A percentile compares a stretch with the other conserved stretches of the same genome.
Conservation (phyloP, 2,888 invertebrate species). For the Xanthia icteritia region DNA sequence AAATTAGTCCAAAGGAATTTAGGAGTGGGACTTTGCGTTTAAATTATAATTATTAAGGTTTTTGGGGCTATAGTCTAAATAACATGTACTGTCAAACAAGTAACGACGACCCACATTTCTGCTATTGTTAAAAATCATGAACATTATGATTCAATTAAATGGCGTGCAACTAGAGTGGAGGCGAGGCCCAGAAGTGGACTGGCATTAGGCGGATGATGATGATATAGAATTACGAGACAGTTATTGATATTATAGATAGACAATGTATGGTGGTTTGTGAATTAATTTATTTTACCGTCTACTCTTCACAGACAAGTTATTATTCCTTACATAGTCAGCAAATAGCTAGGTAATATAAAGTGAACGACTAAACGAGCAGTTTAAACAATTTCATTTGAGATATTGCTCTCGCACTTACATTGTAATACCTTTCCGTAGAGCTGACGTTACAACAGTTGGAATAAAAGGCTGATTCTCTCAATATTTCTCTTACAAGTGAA, state of each 20-base stretch:
- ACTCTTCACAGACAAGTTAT: constrained; percentile 1
- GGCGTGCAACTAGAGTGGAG: too few species aligned
- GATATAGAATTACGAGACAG: too few species aligned
- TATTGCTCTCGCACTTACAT: constrained; percentile 31
- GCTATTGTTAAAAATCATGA: neutral
- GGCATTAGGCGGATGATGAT: too few species aligned
- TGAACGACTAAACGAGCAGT: constrained; percentile 27
- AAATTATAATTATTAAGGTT: neutral
- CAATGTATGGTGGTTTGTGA: neutral
- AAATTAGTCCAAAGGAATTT: constrained; percentile 22
- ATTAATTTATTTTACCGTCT: neutral
- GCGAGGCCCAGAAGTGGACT: too few species aligned
- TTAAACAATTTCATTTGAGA: constrained; percentile 44
- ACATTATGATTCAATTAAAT: neutral
- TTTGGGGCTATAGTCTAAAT: neutral
- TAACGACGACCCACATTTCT: neutral
- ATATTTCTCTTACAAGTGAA: constrained; percentile 44
- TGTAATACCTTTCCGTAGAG: constrained; percentile 41
- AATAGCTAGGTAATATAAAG: constrained; percentile 28
- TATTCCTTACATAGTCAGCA: constrained; percentile 19
- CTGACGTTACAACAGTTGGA: constrained; percentile 25
- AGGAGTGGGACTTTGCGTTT: neutral
- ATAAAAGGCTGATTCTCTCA: constrained; percentile 48
- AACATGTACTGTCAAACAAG: too few species aligned
- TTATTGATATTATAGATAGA: too few species aligned